These are phyloP conservation scores for Nothocercus julius DNA, from an alignment of 2,113 vertebrate genomes.

Conservation along the genomic window DNA sequence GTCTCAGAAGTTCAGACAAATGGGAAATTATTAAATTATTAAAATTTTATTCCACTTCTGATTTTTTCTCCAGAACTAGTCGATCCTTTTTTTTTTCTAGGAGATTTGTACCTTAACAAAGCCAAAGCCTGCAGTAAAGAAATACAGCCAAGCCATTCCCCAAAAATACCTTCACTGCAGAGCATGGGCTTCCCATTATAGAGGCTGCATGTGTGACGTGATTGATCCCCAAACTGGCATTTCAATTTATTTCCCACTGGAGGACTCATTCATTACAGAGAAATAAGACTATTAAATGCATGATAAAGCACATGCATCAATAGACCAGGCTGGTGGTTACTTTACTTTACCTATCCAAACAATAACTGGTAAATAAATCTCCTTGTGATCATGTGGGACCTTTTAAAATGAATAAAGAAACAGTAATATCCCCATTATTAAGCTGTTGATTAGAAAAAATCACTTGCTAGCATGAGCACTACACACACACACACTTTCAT, in stretches of 20 bases:
- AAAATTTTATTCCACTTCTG: background rate
- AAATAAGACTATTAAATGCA: slow-evolving; percentile 50
- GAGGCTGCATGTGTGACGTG: background rate
- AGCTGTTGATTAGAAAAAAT: background rate
- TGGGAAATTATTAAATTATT: background rate
- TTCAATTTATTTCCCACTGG: slow-evolving; percentile 48
- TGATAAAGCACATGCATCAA: slow-evolving; percentile 34
- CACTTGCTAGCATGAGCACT: background rate
- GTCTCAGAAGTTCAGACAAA: background rate
- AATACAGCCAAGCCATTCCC: background rate
- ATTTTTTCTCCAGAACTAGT: background rate
- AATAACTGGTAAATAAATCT: slow-evolving; percentile 34
- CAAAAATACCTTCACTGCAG: background rate
- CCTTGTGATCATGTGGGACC: slow-evolving; percentile 5
- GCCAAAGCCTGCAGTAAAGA: background rate
- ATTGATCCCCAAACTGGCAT: slow-evolving; percentile 48
- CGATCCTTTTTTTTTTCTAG: background rate
- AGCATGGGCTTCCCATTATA: background rate
- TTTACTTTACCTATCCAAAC: slow-evolving; percentile 41
- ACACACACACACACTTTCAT: background rate
- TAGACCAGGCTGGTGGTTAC: slow-evolving; percentile 22
- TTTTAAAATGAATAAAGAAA: slow-evolving; percentile 18
- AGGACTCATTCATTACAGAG: slow-evolving; percentile 36
- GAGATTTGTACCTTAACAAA: background rate
- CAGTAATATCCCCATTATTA: slow-evolving; percentile 4